Evolutionary conservation across 2,113 vertebrate species (phyloP), one percentile per base, ranked within the genome.

Genomic region (Guaruba guarouba): DNA sequence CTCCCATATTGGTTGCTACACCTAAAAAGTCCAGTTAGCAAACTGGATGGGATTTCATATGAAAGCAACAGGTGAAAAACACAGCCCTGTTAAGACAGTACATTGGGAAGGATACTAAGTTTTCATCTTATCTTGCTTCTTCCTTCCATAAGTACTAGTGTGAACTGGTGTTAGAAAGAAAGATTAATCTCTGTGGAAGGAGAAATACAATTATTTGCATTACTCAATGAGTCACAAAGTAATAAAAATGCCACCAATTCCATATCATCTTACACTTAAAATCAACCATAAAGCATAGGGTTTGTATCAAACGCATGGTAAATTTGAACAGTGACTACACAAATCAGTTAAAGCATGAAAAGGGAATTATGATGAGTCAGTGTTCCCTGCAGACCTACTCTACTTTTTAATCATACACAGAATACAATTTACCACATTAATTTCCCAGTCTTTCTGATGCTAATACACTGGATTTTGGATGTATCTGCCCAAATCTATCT

Each of bases 151-250:
- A 92, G 74, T 70, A 51, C 62, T 41, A 41, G 28, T 41, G 29
- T 41, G 44, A 67, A 59, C 61, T 55, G 41, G 13, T 27, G 81
- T 51, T 76, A 76, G 15, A 63, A 27, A 61, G 44, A 78, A 81
- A 87, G 33, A 82, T 28, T 66, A 68, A 84, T 64, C 43, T 71
- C 70, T 27, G 5, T 54, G 52, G 49, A 92, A 82, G 49, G 37
- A 92, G 63, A 92, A 91, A 69, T 44, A 64, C 28, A 91, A 59
- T 73, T 92, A 85, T 76, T 88, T 88, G n/a, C 57, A 37, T 86
- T 93, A 78, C 16, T 73, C 52, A 35, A 14, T 68, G 82, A 57
- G 55, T 57, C 67, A 55, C 35, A 82, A 39, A 74, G 23, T 5
- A 75, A 46, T 43, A 85, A 89, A 76, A 73, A 73, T 44, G n/a